Base-by-base conservation (phyloP, 2,113 vertebrate genomes). In the Rhynchomys soricoides region DNA sequence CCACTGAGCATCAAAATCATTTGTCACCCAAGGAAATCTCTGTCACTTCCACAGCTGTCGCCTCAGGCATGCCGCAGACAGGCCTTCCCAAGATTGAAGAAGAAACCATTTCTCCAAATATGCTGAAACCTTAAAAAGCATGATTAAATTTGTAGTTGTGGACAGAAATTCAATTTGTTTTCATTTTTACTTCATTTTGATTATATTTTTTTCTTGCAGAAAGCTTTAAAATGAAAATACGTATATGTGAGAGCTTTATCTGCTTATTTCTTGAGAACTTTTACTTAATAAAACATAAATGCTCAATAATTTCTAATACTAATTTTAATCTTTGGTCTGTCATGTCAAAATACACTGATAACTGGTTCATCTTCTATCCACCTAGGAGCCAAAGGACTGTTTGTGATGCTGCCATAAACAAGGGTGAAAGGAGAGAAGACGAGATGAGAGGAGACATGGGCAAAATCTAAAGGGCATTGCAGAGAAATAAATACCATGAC, bases 181-280 rank as follows among this genome's bases (percentile, higher is more conserved):
- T 94, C 91, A 95, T 95, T 95, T 94, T 92, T 85, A 96, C 83
- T 96, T 92, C 86, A 91, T 91, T 93, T 90, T 88, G 52, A 57
- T 31, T 74, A 77, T 90, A 70, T 95, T 94, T 90, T 52, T 78
- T 31, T 93, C 92, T 62, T 43, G 24, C 79, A 93, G 74, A 93
- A 57, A 90, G n/a, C 74, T 43, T n/a, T 95, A 78, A 92, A 88
- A 89, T 48, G 83, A 55, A 83, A 90, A 92, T 64, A 8, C 78
- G 59, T 96, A 26, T 57, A 22, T 88, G 31, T 74, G 55, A 95
- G 11, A 48, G 37, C 21, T 52, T 95, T 59, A 45, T 89, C 64
- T 92, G 50, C 2, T 93, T 97, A 59, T 73, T 96, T 96, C 89
- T 95, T 89, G 59, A 97, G 86, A 95, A 95, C 7, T 40, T 88